Base-by-base conservation (phyloP, 23 tunicate genomes). In the Trididemnum nubilum region DNA sequence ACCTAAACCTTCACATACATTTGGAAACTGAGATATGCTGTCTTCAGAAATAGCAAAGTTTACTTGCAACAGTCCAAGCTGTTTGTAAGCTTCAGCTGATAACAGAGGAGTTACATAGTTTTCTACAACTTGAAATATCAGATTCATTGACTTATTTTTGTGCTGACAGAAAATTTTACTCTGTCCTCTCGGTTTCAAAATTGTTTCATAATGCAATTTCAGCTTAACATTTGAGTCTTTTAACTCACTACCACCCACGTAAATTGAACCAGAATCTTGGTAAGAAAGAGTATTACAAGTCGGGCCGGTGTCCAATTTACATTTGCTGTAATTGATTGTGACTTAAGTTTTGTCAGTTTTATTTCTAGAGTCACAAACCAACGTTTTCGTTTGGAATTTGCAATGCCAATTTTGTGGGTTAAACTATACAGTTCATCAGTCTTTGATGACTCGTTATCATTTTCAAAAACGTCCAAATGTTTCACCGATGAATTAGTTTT, bases 271-370 rank as follows among this genome's bases (percentile, higher is more conserved):
- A 61, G n/a, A 61, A 12, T 61, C 67, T 61, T n/a, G 15, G 67
- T 61, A 61, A 15, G 67, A 61, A 25, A 61, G 15, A 61, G 67
- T 61, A 25, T 61, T 61, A 61, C 67, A 61, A 4, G 67, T 61
- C 4, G 21, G n/a, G n/a, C 67, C 67, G 29, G 25, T 61, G 67
- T 61, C 67, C 67, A 61, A 22, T 25, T 61, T 21, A 61, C 29
- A 61, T 22, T 22, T n/a, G n/a, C n/a, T n/a, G n/a, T 61, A 12
- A 61, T 25, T 22, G n/a, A 61, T 25, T 61, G 67, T 4, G 67
- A 12, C n/a, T 15, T 25, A 12, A 5, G n/a, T 21, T 61, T 22
- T 12, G 67, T 21, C 26, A 61, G 4, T 12, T 15, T 25, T 26
- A 22, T 61, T 61, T 61, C 67, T n/a, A 61, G 26, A 15, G 21